phyloP scores from a whole-genome alignment of 2,888 invertebrate species.

The Adineta ricciae region DNA sequence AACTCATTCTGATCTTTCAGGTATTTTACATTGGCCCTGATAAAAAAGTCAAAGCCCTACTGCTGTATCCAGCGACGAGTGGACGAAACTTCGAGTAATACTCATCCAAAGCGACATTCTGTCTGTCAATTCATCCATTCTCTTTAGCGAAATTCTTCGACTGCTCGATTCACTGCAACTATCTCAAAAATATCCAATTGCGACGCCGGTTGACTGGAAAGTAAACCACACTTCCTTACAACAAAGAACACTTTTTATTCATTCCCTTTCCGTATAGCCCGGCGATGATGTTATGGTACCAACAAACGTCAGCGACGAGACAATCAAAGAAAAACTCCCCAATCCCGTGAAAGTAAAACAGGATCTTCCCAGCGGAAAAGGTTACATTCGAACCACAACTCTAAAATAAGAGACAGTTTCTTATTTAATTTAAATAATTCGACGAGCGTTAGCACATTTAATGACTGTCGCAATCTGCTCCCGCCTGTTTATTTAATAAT shows the following conservation, averaged over 20 bases:
- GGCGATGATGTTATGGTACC: slow-evolving; percentile 81
- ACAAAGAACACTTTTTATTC: slow-evolving; percentile 35
- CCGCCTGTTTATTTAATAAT: background rate
- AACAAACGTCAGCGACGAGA: slow-evolving; percentile 65
- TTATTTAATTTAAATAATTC: background rate
- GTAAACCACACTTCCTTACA: slow-evolving; percentile 49
- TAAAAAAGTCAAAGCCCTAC: slow-evolving; percentile 73
- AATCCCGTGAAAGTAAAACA: slow-evolving; percentile 53
- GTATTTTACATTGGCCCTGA: slow-evolving; percentile 73
- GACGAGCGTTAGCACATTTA: background rate
- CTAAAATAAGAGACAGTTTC: background rate
- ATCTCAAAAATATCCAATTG: slow-evolving; percentile 69
- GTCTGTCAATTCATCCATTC: background rate
- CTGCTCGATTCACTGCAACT: slow-evolving; percentile 81
- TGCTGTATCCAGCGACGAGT: slow-evolving; percentile 88
- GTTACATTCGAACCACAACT: slow-evolving; percentile 21
- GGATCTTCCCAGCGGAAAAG: slow-evolving; percentile 28
- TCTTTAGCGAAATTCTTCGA: slow-evolving; percentile 73
- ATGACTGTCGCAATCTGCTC: background rate
- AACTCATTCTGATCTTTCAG: too few species aligned
- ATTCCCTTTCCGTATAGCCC: slow-evolving; percentile 52
- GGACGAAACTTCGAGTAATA: slow-evolving; percentile 83
- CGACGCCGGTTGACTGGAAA: slow-evolving; percentile 83
- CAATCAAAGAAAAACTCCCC: slow-evolving; percentile 58
- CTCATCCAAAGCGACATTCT: background rate